Conservation (phyloP, 1,140 invertebrate species). For the Frieseomelitta varia region DNA sequence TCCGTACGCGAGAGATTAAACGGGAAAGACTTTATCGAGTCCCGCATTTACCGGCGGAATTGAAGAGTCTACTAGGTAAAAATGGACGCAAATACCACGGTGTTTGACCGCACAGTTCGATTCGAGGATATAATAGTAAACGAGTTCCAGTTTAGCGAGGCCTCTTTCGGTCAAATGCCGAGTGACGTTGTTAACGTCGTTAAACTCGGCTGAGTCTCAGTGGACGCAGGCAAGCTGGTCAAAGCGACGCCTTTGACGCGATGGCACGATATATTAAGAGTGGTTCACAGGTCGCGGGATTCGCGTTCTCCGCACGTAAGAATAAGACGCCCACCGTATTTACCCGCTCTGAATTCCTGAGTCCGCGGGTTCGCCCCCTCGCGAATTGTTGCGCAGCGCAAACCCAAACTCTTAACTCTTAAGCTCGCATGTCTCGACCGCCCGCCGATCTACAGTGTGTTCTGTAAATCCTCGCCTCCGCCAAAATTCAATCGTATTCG, state of each 20-base stretch:
- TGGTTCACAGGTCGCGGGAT: conserved; percentile 63
- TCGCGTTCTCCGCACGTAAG: conserved; percentile 66
- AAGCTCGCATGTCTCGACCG: conserved; percentile 64
- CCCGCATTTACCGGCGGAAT: background rate
- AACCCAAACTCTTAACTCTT: conserved; percentile 72
- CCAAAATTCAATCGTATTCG: background rate
- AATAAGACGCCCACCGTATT: conserved; percentile 72
- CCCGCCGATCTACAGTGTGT: conserved; percentile 61
- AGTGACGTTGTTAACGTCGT: conserved; percentile 35
- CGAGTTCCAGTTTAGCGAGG: conserved; percentile 27
- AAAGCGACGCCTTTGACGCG: conserved; percentile 57
- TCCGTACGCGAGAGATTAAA: background rate
- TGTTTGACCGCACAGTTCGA: background rate
- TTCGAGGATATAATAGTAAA: background rate
- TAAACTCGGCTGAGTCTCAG: conserved; percentile 8
- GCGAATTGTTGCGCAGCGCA: conserved; percentile 73
- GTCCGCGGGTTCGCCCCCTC: conserved; percentile 70
- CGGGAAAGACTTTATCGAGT: background rate
- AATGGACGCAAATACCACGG: background rate
- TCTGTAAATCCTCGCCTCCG: background rate
- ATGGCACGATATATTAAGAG: conserved; percentile 48
- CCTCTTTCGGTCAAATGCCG: conserved; percentile 27
- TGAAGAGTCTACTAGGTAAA: too few species aligned
- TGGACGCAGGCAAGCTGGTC: conserved; percentile 6
- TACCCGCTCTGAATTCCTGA: conserved; percentile 75